Percentiles rank a stretch among this genome's conserved stretches.
phyloP scores from a whole-genome alignment of 2,113 vertebrate genomes.

The Paramormyrops kingsleyae region DNA sequence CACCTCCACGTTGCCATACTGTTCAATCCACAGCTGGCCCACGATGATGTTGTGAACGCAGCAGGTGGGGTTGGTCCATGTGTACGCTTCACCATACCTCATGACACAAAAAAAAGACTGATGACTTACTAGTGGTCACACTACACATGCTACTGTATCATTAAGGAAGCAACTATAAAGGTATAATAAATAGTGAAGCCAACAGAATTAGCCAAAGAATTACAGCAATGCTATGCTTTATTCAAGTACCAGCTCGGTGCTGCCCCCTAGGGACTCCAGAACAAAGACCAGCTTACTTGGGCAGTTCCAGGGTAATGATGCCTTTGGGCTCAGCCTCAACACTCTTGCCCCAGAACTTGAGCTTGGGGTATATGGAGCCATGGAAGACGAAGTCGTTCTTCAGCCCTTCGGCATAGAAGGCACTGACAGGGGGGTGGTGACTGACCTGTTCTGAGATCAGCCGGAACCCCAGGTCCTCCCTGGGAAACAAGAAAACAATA shows the following conservation, averaged over 20 bases:
- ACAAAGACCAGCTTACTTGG: constrained; percentile 68
- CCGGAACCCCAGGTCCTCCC: constrained; percentile 93
- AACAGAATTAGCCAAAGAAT: not conserved
- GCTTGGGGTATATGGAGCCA: constrained; percentile 95
- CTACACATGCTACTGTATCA: not conserved
- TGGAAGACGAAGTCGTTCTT: constrained; percentile 92
- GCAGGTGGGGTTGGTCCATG: constrained; percentile 95
- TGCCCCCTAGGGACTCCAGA: not conserved
- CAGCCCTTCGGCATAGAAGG: constrained; percentile 91
- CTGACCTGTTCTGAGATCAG: constrained; percentile 96
- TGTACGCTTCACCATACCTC: constrained; percentile 88
- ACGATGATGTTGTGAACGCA: constrained; percentile 99
- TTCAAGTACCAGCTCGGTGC: not conserved
- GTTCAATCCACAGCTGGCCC: constrained; percentile 97
- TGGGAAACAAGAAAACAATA: constrained; percentile 32
- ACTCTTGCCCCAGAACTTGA: constrained; percentile 98
- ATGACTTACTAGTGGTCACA: not conserved
- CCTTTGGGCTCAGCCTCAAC: constrained; percentile 96
- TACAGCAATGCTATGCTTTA: not conserved
- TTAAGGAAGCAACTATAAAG: not conserved
- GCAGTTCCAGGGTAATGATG: constrained; percentile 91
- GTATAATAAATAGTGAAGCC: not conserved
- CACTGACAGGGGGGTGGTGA: constrained; percentile 93
- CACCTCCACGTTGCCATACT: constrained; percentile 90
- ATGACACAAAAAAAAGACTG: not conserved